These are phyloP conservation scores for Lagopus leucura DNA, from an alignment of 2,113 vertebrate genomes.

Conservation along the genomic window DNA sequence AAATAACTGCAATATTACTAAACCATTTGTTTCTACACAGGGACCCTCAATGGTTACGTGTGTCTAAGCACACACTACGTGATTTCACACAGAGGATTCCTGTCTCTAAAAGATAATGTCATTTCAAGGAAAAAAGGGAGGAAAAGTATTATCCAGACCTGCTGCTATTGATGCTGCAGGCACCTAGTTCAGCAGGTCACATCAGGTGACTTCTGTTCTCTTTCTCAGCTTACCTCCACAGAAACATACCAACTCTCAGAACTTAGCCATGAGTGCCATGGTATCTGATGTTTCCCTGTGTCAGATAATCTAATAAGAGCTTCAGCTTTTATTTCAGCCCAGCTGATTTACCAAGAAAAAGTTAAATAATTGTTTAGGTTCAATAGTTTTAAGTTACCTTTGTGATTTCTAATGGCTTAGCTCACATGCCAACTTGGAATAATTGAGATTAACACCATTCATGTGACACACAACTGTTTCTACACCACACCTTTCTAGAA, in stretches of 20 bases:
- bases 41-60: no score
- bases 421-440: neutral
- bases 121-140: neutral
- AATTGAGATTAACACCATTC: neutral
- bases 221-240: neutral
- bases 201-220: neutral
- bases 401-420: neutral
- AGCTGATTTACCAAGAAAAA: neutral
- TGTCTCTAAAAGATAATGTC: neutral
- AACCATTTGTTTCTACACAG: neutral
- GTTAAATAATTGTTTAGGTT: neutral
- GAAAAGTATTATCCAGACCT: neutral
- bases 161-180: neutral
- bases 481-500: neutral
- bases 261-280: neutral
- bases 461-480: neutral
- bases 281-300: neutral
- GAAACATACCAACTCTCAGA: neutral
- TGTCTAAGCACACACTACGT: neutral
- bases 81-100: neutral
- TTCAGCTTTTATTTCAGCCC: neutral
- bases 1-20: neutral
- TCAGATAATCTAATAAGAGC: neutral
- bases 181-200: no score
- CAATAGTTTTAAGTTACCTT: neutral